phyloP scores from a whole-genome alignment of 2,797 vertebrate species.

The Carapus acus region DNA sequence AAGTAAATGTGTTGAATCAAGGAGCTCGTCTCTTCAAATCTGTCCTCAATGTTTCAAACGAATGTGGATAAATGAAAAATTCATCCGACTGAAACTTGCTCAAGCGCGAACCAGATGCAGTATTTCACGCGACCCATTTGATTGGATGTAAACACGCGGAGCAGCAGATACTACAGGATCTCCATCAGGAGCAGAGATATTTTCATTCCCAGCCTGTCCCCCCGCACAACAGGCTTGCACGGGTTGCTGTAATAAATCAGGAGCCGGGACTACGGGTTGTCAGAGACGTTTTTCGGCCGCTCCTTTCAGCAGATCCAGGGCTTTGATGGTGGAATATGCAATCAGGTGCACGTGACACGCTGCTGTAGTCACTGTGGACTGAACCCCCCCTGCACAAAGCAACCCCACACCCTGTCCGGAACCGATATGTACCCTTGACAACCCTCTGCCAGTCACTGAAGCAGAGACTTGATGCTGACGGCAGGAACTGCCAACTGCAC shows the following conservation, averaged over 20 bases:
- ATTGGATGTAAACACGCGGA: too few relatives aligned
- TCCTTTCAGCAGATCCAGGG: conserved; percentile 15
- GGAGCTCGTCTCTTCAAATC: too few relatives aligned
- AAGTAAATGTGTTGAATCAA: background rate
- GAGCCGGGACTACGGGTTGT: conserved; percentile 8
- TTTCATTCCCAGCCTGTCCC: too few relatives aligned
- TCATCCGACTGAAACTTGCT: conserved; percentile 30
- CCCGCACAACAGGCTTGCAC: too few relatives aligned
- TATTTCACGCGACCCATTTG: too few relatives aligned
- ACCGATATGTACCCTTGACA: conserved; percentile 54
- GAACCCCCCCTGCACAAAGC: conserved; percentile 27
- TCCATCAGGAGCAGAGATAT: conserved; percentile 10
- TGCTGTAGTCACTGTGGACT: conserved; percentile 51
- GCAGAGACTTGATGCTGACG: conserved; percentile 36
- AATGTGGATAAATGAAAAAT: conserved; percentile 26
- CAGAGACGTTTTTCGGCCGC: conserved; percentile 11
- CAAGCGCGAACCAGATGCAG: conserved; percentile 13
- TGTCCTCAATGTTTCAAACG: too few relatives aligned
- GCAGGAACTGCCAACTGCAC: conserved; percentile 48
- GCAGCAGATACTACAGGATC: conserved; percentile 6
- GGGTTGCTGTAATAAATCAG: background rate
- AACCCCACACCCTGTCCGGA: conserved; percentile 29
- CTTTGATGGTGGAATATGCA: conserved; percentile 25
- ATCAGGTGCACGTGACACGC: conserved; percentile 22
- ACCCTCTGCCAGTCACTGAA: conserved; percentile 43